Evolutionary conservation across 2,113 vertebrate genomes (phyloP).

Genomic region (Procapra przewalskii): DNA sequence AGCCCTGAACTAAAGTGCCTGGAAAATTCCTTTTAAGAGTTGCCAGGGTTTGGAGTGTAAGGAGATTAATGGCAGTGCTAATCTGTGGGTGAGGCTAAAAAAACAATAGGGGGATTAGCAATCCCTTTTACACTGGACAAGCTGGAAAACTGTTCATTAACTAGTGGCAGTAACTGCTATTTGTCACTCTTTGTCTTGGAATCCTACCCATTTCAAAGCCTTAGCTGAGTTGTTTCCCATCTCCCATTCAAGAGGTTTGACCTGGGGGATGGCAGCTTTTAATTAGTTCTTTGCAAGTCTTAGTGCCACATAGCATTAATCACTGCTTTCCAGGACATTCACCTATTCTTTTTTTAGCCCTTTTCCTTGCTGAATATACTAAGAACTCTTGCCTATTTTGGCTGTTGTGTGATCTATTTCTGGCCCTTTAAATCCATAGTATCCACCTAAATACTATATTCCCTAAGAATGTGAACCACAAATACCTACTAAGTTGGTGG

Average conservation of each 20-base stretch:
- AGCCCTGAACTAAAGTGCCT: slow-evolving; percentile 43
- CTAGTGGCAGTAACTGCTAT: slow-evolving; percentile 36
- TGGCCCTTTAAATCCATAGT: background rate
- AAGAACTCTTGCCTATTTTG: background rate
- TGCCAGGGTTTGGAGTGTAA: slow-evolving; percentile 53
- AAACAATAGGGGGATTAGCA: slow-evolving; percentile 56
- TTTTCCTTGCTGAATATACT: background rate
- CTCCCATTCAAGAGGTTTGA: slow-evolving; percentile 52
- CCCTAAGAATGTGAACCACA: background rate
- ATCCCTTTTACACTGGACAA: slow-evolving; percentile 45
- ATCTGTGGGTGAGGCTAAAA: slow-evolving; percentile 61
- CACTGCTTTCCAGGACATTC: slow-evolving; percentile 49
- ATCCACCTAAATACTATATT: background rate
- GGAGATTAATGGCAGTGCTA: slow-evolving; percentile 16
- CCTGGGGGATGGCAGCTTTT: slow-evolving; percentile 45
- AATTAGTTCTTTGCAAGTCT: slow-evolving; percentile 47
- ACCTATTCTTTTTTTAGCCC: background rate
- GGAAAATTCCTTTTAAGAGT: slow-evolving; percentile 59
- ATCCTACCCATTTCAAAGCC: slow-evolving; percentile 55
- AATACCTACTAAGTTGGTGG: background rate
- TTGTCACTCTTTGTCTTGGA: slow-evolving; percentile 60
- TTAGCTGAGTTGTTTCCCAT: slow-evolving; percentile 51
- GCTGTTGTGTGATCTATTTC: background rate
- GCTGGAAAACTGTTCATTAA: slow-evolving; percentile 59
- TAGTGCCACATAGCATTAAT: slow-evolving; percentile 37